Base-by-base conservation (phyloP, 2,113 vertebrate genomes). In the Rhinolophus ferrumequinum region DNA sequence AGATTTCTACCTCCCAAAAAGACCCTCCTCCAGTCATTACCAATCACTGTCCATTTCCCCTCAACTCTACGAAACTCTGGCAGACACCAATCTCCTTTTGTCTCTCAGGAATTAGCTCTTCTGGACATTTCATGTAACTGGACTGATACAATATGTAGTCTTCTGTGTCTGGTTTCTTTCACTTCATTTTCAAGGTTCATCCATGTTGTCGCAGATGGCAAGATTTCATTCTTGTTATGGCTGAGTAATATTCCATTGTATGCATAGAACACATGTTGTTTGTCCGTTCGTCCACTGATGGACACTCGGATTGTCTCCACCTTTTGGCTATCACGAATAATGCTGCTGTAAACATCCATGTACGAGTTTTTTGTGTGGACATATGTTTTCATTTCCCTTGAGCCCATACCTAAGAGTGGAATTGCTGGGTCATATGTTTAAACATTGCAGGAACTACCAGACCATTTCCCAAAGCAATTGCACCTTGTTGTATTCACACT, bases 141-240 rank as follows among this genome's bases (percentile, higher is more conserved):
- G 50, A 24, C 28, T 6, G 3, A n/a, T 18, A 10, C 12, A 5
- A 3, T 11, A 6, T 2, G 22, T 10, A 41, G 69, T 24, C 38
- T 41, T 33, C 26, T 1, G 5, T 8, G 28, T 44, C n/a, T 16
- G 73, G 58, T 10, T 58, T 50, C 26, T 35, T 4, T 35, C 60
- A 22, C n/a, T 21, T 0, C 15, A 18, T n/a, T 33, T 19, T 26
- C 26, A 18, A 1, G 18, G 30, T 6, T 24, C n/a, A 0, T 15
- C 2, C 44, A 2, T 14, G 4, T 3, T 54, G 52, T 18, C 16
- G 16, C 52, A 5, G 52, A 18, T 54, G 47, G 16, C 52, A 54
- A 1, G 52, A 50, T 16, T 52, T 47, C 72, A 30, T 14, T 30
- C 24, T 33, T 41, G 26, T n/a, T 9, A 13, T 24, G 54, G 12